These are phyloP conservation scores for Oenanthe melanoleuca DNA, from an alignment of 2,113 vertebrate species.

Conservation along the genomic window DNA sequence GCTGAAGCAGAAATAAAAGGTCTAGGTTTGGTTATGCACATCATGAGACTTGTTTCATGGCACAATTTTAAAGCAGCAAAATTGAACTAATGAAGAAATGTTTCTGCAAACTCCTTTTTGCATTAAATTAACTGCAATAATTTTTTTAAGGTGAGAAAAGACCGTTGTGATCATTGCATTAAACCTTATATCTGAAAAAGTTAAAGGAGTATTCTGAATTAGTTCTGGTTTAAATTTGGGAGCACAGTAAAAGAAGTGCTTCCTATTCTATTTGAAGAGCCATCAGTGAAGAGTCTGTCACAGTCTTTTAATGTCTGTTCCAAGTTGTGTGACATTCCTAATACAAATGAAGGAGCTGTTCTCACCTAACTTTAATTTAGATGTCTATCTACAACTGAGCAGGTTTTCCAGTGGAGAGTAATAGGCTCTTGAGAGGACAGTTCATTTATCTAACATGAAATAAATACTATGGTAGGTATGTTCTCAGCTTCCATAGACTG, in stretches of 20 bases:
- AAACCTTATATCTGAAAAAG: neutral
- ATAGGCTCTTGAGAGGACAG: neutral
- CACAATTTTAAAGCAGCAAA: neutral
- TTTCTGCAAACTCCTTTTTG: neutral
- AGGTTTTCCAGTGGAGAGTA: neutral
- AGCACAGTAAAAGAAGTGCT: neutral
- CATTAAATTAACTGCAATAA: neutral
- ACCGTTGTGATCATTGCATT: neutral
- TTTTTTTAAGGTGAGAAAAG: neutral
- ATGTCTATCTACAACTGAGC: neutral
- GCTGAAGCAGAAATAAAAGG: neutral
- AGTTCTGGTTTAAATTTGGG: neutral
- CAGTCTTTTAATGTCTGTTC: neutral
- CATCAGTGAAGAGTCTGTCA: neutral
- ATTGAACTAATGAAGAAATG: neutral
- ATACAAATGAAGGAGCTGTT: neutral
- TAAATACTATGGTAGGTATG: neutral
- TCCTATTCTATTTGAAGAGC: neutral
- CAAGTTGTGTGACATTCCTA: neutral
- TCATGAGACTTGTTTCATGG: neutral
- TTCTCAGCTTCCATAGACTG: neutral
- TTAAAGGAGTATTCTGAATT: neutral
- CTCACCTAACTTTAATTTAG: neutral
- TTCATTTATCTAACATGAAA: neutral
- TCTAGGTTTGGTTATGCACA: neutral